These are phyloP conservation scores for Cromileptes altivelis DNA, from an alignment of 2,113 vertebrate species.

Conservation along the genomic window DNA sequence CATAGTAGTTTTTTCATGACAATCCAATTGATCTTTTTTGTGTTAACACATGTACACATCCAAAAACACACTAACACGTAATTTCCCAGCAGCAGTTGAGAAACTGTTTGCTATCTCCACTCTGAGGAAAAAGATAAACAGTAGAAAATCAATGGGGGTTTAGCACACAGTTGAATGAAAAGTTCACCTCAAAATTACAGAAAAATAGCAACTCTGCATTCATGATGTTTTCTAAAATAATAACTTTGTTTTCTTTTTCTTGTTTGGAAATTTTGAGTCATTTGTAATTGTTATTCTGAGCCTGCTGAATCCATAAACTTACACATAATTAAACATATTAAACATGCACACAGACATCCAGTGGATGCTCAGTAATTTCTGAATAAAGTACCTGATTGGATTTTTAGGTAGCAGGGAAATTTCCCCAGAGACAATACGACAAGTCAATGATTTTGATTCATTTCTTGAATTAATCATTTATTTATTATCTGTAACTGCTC, in stretches of 20 bases:
- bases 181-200: not conserved
- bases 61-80: not conserved
- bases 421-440: no score
- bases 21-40: no score
- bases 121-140: conserved; percentile 37
- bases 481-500: no score
- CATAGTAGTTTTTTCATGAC: no score
- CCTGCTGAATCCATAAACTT: not conserved
- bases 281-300: not conserved
- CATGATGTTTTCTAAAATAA: not conserved
- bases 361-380: not conserved
- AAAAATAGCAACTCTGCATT: not conserved
- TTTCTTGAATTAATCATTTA: no score
- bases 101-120: conserved; percentile 32
- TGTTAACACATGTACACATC: not conserved
- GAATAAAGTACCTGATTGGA: no score
- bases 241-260: not conserved
- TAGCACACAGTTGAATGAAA: not conserved
- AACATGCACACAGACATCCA: not conserved
- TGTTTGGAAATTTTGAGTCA: no score
- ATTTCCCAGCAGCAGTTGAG: conserved; percentile 67
- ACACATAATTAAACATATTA: not conserved
- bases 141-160: conserved; percentile 57
- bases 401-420: no score
- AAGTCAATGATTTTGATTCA: no score